Evolutionary conservation across 2,888 invertebrate genomes (phyloP).

Genomic region (Megamerina dolium): DNA sequence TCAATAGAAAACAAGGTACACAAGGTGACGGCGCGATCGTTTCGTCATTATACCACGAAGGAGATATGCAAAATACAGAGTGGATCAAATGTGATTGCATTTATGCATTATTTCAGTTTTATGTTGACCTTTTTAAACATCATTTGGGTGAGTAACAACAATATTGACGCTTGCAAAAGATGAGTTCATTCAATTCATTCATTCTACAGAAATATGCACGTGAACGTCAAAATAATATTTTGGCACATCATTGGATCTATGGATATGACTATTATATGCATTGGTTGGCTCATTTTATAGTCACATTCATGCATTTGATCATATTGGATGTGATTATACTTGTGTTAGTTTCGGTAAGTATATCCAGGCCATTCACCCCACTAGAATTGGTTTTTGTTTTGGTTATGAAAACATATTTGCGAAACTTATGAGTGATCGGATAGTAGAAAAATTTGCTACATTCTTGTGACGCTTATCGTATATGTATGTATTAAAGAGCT

Average conservation of each 20-base stretch:
- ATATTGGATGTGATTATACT: constrained; percentile 23
- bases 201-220: constrained; percentile 26
- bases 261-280: constrained; percentile 28
- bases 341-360: constrained; percentile 19
- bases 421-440: too few relatives aligned
- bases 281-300: constrained; percentile 25
- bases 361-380: too few relatives aligned
- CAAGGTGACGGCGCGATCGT: constrained; percentile 20
- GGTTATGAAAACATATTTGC: too few relatives aligned
- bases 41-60: constrained; percentile 17
- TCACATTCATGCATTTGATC: constrained; percentile 27
- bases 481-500: too few relatives aligned
- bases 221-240: constrained; percentile 30
- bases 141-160: constrained; percentile 30
- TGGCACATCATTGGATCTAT: constrained; percentile 35
- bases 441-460: too few relatives aligned
- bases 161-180: too few relatives aligned
- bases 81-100: constrained; percentile 21
- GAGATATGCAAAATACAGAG: constrained; percentile 19
- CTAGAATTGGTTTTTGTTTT: too few relatives aligned
- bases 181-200: too few relatives aligned
- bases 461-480: too few relatives aligned
- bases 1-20: constrained; percentile 4
- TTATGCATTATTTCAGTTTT: constrained; percentile 32
- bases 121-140: constrained; percentile 34